A percentile compares a stretch with the other conserved stretches of the same genome.
Conservation (phyloP, 1,140 invertebrate genomes). For the Ditylenchus dipsaci region DNA sequence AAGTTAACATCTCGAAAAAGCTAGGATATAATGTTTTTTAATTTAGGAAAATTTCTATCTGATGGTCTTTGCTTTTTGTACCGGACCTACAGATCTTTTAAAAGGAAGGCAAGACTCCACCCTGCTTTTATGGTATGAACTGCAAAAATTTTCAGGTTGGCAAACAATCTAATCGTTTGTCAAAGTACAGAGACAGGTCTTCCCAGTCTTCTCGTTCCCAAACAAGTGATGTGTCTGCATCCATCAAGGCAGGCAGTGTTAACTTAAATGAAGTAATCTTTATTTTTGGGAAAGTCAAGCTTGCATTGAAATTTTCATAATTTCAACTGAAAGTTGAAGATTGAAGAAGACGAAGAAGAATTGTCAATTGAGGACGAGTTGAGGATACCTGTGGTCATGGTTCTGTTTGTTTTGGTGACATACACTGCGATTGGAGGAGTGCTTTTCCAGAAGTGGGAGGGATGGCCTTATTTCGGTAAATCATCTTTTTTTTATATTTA, state of each 20-base stretch:
- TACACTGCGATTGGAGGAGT: conserved; percentile 56
- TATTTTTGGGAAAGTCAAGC: no score
- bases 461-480: conserved; percentile 49
- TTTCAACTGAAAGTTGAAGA: no score
- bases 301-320: no score
- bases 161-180: conserved; percentile 40
- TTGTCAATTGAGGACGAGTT: neutral
- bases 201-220: conserved; percentile 22
- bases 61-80: conserved; percentile 42
- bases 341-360: no score
- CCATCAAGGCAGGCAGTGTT: conserved; percentile 40
- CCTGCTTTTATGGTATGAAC: no score
- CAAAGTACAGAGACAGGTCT: conserved; percentile 12
- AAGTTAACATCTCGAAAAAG: no score
- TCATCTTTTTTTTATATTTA: no score
- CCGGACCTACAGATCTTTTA: conserved; percentile 29
- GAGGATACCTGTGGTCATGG: conserved; percentile 48
- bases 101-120: conserved; percentile 4
- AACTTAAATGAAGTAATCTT: conserved; percentile 39
- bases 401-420: conserved; percentile 49
- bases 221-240: conserved; percentile 7
- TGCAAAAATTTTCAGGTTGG: conserved; percentile 34
- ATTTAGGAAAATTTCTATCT: conserved; percentile 15
- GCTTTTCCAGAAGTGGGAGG: conserved; percentile 54
- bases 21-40: neutral